Base-by-base conservation (phyloP, 2,888 invertebrate genomes). In the Resseliella maxima region DNA sequence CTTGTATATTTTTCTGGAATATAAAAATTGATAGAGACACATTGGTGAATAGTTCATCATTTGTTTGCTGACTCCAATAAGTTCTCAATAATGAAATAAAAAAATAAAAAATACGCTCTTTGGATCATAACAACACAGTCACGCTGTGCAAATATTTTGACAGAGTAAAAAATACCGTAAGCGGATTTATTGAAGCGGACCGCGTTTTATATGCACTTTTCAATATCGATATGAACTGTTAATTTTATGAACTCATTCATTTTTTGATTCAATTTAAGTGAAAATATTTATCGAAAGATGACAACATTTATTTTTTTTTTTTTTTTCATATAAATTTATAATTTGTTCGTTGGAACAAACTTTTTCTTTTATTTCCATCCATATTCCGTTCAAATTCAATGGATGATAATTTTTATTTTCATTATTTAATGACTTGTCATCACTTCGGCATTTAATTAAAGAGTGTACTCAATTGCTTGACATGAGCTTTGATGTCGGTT, bases 201-300 rank as follows among this genome's bases (percentile, higher is more conserved):
- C 72, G 15, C 12, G 31, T 72, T 31, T 31, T 72, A 72, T 72
- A 12, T 31, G 72, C 31, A 1, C n/a, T 59, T 59, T n/a, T n/a
- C n/a, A n/a, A n/a, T n/a, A n/a, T n/a, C 72, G 31, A 72, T 31
- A 31, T 35, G 35, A 31, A 72, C 72, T 72, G 72, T 31, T 72
- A 72, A 72, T 72, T 72, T 72, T 72, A 72, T 72, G 31, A 72
- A 72, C 72, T 72, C 72, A 31, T 72, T 72, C 35, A 72, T 5
- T 59, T 72, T 31, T 72, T 72, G 72, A 72, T 31, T 72, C 10
- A 72, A 72, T 72, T 72, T 72, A 15, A 15, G 31, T 31, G 31
- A 31, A 72, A 72, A 18, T 35, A 72, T 31, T 72, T 72, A 72
- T 15, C 35, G 15, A 35, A 35, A 72, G 72, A 72, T 72, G 72